phyloP scores from a whole-genome alignment of 2,113 vertebrate genomes.

The Elgaria multicarinata region DNA sequence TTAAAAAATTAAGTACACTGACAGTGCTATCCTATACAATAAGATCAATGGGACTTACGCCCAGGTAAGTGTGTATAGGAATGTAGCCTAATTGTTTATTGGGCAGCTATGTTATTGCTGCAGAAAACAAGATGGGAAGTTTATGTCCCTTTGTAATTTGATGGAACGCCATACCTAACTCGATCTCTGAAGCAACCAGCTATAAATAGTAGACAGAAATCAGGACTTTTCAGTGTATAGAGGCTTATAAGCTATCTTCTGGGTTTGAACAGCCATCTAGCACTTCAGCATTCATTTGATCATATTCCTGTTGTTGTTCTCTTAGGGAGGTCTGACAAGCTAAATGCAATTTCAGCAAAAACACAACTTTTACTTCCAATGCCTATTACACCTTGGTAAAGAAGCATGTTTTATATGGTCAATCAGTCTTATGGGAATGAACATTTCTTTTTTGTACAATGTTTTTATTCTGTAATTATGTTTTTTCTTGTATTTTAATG shows the following conservation, averaged over 20 bases:
- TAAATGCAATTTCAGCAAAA: not conserved
- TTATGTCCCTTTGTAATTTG: not conserved
- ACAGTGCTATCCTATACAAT: not conserved
- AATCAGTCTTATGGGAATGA: no score
- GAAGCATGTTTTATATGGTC: not conserved
- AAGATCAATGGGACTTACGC: not conserved
- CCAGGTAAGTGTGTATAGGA: not conserved
- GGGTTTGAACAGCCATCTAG: not conserved
- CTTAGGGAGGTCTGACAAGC: not conserved
- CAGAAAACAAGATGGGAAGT: not conserved
- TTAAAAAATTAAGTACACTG: not conserved
- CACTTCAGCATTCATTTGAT: not conserved
- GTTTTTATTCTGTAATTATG: no score
- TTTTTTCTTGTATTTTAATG: no score
- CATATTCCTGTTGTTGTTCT: not conserved
- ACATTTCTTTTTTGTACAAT: not conserved
- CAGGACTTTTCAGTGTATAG: not conserved
- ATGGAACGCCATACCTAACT: not conserved
- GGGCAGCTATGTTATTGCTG: not conserved
- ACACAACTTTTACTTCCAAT: not conserved
- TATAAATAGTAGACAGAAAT: accelerated
- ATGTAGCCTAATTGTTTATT: accelerated
- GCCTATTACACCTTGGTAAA: not conserved
- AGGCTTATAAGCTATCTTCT: accelerated
- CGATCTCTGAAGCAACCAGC: not conserved